Percentiles rank a stretch among this genome's conserved stretches.
phyloP scores from a whole-genome alignment of 1,140 invertebrate species.

The Achroia grisella region DNA sequence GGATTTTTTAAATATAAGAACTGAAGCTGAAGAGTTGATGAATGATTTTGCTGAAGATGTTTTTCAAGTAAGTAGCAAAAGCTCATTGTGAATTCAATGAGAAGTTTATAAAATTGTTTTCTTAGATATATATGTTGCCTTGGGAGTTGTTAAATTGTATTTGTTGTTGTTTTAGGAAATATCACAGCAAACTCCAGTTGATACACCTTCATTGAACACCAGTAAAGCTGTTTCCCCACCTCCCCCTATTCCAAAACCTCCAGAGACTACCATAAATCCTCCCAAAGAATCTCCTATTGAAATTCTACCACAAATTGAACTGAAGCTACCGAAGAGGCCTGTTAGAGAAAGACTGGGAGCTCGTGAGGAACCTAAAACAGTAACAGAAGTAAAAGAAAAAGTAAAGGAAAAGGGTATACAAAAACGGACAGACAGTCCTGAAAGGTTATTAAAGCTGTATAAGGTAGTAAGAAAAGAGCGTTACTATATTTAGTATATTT shows the following conservation, averaged over 20 bases:
- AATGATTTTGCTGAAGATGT: slow-evolving; percentile 75
- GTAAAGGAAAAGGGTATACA: slow-evolving; percentile 14
- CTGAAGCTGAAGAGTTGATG: slow-evolving; percentile 75
- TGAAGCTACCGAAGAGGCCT: slow-evolving; percentile 68
- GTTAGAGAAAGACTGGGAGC: slow-evolving; percentile 58
- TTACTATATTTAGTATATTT: not conserved
- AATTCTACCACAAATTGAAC: slow-evolving; percentile 60
- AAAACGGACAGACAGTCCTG: slow-evolving; percentile 32
- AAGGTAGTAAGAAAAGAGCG: slow-evolving; percentile 44
- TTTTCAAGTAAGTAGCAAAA: slow-evolving; percentile 36
- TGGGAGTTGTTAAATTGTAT: too few species aligned
- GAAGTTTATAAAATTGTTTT: too few species aligned
- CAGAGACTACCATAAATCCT: slow-evolving; percentile 14
- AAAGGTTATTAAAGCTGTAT: slow-evolving; percentile 60
- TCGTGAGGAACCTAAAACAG: slow-evolving; percentile 24
- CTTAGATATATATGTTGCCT: too few species aligned
- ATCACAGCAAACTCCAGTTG: slow-evolving; percentile 32
- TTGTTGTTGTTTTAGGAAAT: slow-evolving; percentile 45
- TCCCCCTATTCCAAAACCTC: slow-evolving; percentile 9
- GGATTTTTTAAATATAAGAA: slow-evolving; percentile 76
- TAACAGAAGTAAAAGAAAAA: slow-evolving; percentile 27
- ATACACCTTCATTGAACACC: slow-evolving; percentile 35
- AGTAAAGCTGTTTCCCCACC: slow-evolving; percentile 14
- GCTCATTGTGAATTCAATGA: too few species aligned
- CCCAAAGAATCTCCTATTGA: slow-evolving; percentile 30